A percentile compares a stretch with the other conserved stretches of the same genome.
These are phyloP conservation scores for Phoeniculus purpureus DNA, from an alignment of 2,797 vertebrate species.

Conservation along the genomic window DNA sequence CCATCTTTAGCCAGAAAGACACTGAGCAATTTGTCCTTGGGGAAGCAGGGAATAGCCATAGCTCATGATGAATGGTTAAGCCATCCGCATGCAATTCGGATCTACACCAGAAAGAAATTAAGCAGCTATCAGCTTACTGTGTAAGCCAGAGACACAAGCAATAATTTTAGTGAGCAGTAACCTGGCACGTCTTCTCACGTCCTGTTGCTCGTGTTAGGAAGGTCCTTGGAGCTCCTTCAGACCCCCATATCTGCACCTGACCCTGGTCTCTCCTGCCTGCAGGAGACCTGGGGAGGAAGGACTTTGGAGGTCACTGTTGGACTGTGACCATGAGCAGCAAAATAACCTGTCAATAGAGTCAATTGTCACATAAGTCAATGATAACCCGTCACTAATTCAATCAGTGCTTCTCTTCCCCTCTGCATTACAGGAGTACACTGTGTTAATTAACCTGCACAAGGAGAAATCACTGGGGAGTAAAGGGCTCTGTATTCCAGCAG, in stretches of 20 bases:
- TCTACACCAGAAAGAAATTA: background rate
- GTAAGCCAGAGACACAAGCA: background rate
- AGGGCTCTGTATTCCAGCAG: background rate
- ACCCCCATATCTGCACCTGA: background rate
- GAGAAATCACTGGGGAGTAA: background rate
- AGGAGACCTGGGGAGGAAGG: background rate
- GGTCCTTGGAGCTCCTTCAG: background rate
- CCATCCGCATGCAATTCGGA: background rate
- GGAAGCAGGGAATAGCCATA: background rate
- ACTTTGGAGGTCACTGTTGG: background rate
- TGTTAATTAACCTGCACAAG: background rate
- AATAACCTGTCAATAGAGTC: background rate
- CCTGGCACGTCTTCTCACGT: background rate
- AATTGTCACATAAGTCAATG: background rate
- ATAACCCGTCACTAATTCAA: conserved; percentile 22
- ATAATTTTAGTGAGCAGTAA: background rate
- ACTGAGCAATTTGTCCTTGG: background rate
- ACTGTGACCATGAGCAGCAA: background rate
- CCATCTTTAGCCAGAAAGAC: background rate
- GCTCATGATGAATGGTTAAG: background rate
- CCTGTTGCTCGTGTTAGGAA: background rate
- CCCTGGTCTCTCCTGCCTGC: background rate
- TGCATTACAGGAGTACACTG: background rate
- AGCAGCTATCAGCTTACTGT: background rate
- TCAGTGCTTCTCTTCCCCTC: background rate